A percentile compares a stretch with the other conserved stretches of the same genome.
Evolutionary conservation across 2,888 invertebrate genomes (phyloP).

Genomic region (Allolobophora icterica): DNA sequence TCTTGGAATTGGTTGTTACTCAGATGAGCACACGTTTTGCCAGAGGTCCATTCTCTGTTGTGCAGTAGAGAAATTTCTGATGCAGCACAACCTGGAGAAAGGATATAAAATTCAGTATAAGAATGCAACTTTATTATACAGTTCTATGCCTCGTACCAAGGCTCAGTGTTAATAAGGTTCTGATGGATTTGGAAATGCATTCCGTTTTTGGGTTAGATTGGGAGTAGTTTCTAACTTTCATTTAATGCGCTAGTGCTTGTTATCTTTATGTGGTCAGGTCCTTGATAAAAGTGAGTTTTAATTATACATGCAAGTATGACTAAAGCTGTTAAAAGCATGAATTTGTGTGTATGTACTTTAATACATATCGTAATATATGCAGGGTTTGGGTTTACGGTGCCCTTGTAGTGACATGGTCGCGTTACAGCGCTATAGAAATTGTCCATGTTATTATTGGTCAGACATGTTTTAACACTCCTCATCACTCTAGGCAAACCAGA

Average conservation of each 20-base stretch:
- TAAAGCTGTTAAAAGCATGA: no score
- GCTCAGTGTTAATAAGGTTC: not conserved
- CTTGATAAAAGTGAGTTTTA: not conserved
- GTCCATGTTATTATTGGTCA: no score
- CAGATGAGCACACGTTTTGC: no score
- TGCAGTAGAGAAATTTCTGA: not conserved
- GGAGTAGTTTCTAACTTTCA: not conserved
- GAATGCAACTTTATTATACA: not conserved
- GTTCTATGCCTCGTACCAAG: not conserved
- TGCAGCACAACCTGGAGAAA: not conserved
- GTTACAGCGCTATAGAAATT: no score
- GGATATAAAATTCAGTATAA: not conserved
- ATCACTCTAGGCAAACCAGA: not conserved
- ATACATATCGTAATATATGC: no score
- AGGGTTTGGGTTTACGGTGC: no score
- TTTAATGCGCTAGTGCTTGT: not conserved
- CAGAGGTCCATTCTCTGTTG: not conserved
- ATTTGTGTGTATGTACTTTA: no score
- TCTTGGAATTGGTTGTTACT: no score
- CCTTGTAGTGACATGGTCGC: no score
- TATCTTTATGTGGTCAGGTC: not conserved
- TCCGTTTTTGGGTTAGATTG: not conserved
- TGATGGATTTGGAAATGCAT: not conserved
- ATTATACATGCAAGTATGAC: no score
- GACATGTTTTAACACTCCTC: no score